Percentiles rank a stretch among this genome's conserved stretches.
Conservation (phyloP, 2,888 invertebrate species). For the Sphecodes monilicornis region DNA sequence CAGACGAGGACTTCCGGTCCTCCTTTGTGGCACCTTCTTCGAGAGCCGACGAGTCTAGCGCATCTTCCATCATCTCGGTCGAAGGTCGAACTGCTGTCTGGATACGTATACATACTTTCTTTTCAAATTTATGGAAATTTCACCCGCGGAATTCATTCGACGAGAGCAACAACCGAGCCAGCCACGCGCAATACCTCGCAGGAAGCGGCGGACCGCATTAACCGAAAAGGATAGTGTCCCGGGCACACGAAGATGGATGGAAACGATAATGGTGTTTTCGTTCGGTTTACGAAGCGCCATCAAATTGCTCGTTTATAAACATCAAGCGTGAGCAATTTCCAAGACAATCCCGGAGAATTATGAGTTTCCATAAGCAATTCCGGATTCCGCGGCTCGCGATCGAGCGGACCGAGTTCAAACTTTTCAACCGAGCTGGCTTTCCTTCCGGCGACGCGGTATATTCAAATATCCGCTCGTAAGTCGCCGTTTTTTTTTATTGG, state of each 20-base stretch:
- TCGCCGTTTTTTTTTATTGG: neutral
- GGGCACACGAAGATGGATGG: neutral
- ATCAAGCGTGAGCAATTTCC: conserved; percentile 48
- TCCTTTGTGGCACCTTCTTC: neutral
- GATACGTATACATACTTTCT: conserved; percentile 22
- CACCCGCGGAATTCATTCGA: conserved; percentile 20
- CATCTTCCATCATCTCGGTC: neutral
- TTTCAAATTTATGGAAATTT: conserved; percentile 39
- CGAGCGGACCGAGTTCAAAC: conserved; percentile 34
- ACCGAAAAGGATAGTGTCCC: conserved; percentile 24
- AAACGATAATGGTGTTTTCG: conserved; percentile 45
- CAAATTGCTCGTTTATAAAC: conserved; percentile 49
- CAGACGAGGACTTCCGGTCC: conserved; percentile 1
- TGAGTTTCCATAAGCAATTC: conserved; percentile 8
- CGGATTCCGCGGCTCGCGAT: conserved; percentile 25
- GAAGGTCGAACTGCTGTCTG: neutral
- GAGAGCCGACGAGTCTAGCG: neutral
- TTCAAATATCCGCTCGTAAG: conserved; percentile 55
- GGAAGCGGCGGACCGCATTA: conserved; percentile 26
- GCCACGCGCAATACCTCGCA: conserved; percentile 9
- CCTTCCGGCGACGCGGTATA: conserved; percentile 10
- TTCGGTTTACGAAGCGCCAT: conserved; percentile 26
- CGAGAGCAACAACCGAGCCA: conserved; percentile 17
- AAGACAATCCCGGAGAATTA: conserved; percentile 36
- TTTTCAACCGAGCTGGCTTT: conserved; percentile 23